Percentiles rank a stretch among this genome's conserved stretches.
Conservation (phyloP, 2,888 invertebrate species). For the Crossocerus cetratus region DNA sequence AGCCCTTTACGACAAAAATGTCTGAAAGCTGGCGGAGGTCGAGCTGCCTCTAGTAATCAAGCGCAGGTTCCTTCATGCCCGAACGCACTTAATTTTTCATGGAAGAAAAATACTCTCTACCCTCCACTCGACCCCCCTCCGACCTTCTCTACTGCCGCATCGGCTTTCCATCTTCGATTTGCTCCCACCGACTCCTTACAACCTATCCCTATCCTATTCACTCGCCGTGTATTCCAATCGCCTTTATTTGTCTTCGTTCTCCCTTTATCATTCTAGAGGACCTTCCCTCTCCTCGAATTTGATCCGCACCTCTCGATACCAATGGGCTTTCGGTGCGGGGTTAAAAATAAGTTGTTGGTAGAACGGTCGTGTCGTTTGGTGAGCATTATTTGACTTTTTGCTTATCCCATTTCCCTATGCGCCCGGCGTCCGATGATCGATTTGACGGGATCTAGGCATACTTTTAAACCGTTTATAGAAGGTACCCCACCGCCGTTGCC, state of each 20-base stretch:
- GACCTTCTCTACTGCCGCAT: too few species aligned
- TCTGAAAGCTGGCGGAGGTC: conserved; percentile 37
- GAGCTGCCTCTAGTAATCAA: conserved; percentile 50
- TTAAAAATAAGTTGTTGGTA: too few species aligned
- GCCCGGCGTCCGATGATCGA: not conserved
- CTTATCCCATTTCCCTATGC: not conserved
- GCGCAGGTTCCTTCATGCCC: conserved; percentile 39
- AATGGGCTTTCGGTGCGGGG: too few species aligned
- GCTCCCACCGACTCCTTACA: not conserved
- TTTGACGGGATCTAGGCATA: conserved; percentile 4
- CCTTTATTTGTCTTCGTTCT: conserved; percentile 4
- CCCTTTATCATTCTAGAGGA: not conserved
- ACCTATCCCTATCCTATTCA: not conserved
- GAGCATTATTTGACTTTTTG: not conserved
- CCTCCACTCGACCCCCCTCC: not conserved
- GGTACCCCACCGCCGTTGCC: conserved; percentile 1
- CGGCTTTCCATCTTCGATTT: conserved; percentile 29
- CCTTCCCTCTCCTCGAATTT: too few species aligned
- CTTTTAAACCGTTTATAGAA: conserved; percentile 51
- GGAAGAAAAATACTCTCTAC: conserved; percentile 42
- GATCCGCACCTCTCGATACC: too few species aligned
- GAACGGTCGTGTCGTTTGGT: too few species aligned
- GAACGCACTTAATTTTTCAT: conserved; percentile 53
- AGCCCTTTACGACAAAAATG: conserved; percentile 49
- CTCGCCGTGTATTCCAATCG: not conserved